Conservation (phyloP, 1,140 invertebrate species). For the Drosophila sturtevanti region DNA sequence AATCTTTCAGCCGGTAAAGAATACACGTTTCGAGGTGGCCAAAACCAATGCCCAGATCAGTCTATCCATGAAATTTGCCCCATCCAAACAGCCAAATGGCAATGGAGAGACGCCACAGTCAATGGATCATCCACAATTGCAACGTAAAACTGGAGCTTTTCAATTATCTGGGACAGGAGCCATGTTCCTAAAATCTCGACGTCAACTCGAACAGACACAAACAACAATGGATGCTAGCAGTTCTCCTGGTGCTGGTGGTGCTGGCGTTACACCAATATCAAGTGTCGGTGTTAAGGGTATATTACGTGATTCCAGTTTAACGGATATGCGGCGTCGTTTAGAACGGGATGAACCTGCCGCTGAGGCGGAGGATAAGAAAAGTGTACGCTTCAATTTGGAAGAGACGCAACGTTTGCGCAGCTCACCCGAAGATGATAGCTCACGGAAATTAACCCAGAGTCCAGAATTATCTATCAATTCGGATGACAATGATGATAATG, state of each 20-base stretch:
- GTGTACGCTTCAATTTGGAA: constrained; percentile 87
- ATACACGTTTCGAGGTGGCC: constrained; percentile 60
- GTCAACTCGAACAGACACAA: constrained; percentile 44
- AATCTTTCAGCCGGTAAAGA: constrained; percentile 65
- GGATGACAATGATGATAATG: constrained; percentile 41
- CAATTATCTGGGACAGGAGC: constrained; percentile 83
- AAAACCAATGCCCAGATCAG: constrained; percentile 66
- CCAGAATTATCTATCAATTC: constrained; percentile 49
- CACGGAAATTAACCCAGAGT: constrained; percentile 37
- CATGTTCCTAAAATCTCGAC: constrained; percentile 87
- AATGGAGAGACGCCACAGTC: background rate
- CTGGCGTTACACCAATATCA: background rate
- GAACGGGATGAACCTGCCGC: constrained; percentile 47
- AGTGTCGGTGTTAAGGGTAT: constrained; percentile 85
- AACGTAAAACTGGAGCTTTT: constrained; percentile 46
- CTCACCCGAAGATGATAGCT: constrained; percentile 47
- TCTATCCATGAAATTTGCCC: constrained; percentile 46
- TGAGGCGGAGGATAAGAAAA: constrained; percentile 84
- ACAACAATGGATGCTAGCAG: constrained; percentile 14
- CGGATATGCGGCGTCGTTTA: constrained; percentile 82
- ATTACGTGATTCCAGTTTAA: constrained; percentile 86
- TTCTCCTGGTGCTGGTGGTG: no score
- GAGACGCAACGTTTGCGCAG: constrained; percentile 53
- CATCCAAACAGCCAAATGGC: background rate
- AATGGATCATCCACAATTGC: background rate